phyloP scores from a whole-genome alignment of 2,113 vertebrate genomes.

The Calidris pugnax region DNA sequence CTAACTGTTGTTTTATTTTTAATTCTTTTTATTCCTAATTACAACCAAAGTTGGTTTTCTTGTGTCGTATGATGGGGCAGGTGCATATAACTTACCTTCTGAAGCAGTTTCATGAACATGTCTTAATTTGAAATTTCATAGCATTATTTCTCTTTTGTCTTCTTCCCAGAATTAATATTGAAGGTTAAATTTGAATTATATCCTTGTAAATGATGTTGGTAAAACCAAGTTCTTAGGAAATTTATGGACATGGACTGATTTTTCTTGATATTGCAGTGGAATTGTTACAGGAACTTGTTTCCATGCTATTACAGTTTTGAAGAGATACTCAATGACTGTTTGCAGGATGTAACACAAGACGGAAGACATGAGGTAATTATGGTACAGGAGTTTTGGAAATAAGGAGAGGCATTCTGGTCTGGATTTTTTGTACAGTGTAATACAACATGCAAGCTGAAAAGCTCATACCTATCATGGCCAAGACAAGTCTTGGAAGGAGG shows the following conservation, averaged over 20 bases:
- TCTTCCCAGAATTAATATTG: not conserved
- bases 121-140: not conserved
- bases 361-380: not conserved
- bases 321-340: not conserved
- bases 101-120: not conserved
- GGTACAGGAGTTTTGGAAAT: not conserved
- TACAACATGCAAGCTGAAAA: not conserved
- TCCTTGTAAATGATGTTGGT: not conserved
- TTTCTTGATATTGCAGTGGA: not conserved
- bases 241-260: not conserved
- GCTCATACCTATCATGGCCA: rapidly evolving
- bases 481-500: not conserved
- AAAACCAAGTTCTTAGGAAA: not conserved
- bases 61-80: not conserved
- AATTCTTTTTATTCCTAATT: not conserved
- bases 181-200: not conserved
- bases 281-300: not conserved
- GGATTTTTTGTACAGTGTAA: not conserved
- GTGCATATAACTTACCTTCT: not conserved
- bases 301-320: not conserved
- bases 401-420: not conserved
- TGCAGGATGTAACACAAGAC: not conserved
- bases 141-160: not conserved
- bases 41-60: not conserved
- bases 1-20: not conserved